Evolutionary conservation across 2,797 vertebrate species (phyloP).

Genomic region (Acipenser oxyrinchus): DNA sequence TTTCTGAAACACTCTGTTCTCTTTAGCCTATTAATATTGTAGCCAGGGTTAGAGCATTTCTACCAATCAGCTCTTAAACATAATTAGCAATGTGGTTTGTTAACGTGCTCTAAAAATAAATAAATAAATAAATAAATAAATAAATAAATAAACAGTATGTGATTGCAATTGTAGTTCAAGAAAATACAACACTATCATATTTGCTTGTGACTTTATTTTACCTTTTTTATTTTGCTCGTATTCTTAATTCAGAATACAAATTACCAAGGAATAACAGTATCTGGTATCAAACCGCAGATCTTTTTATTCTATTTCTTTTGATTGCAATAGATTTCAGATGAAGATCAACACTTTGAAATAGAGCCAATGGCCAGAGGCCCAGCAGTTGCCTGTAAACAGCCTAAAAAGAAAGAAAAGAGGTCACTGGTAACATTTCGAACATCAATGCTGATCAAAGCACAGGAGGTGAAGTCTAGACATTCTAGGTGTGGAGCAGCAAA

Average conservation of each 20-base stretch:
- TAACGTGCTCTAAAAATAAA: no score
- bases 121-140: no score
- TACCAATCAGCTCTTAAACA: no score
- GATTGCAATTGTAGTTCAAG: no score
- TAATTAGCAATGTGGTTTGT: no score
- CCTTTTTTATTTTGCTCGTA: not conserved
- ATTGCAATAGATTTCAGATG: slow-evolving; percentile 77
- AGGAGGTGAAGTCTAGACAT: slow-evolving; percentile 62
- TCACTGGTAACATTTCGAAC: slow-evolving; percentile 64
- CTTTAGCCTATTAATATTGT: no score
- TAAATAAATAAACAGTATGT: no score
- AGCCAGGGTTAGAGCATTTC: no score
- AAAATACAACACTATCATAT: not conserved
- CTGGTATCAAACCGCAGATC: slow-evolving; percentile 34
- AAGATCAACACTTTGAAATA: slow-evolving; percentile 76
- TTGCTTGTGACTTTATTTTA: not conserved
- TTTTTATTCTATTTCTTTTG: slow-evolving; percentile 47
- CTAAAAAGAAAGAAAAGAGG: slow-evolving; percentile 31
- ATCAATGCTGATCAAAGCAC: slow-evolving; percentile 62
- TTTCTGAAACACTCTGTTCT: no score
- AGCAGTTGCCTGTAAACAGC: slow-evolving; percentile 47
- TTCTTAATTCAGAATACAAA: not conserved
- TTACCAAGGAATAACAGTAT: slow-evolving; percentile 30
- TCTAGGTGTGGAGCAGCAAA: slow-evolving; percentile 67
- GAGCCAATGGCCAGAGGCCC: slow-evolving; percentile 66